Evolutionary conservation across 2,113 vertebrate species (phyloP), one percentile per base, ranked within the genome.

Genomic region (Rana temporaria): DNA sequence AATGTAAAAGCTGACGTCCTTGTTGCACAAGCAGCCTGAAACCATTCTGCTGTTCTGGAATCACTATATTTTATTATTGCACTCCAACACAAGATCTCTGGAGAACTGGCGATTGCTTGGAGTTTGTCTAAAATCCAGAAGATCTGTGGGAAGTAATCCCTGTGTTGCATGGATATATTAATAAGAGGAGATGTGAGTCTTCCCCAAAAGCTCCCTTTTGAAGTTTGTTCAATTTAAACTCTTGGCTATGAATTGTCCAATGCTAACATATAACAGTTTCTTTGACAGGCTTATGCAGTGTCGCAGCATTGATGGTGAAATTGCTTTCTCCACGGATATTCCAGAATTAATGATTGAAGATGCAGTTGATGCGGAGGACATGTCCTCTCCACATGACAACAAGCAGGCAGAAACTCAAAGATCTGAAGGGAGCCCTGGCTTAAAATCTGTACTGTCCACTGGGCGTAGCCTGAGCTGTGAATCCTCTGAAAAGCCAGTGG

Each of bases 271-370:
- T 84, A 53, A 59, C 86, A 78, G 53, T 84, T 85, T 85, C 74
- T 79, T 67, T 85, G 87, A 66, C 92, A 99, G 98, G 85, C 91
- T 99, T 85, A 95, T 99, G 88, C 97, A 96, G 85, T 98, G 92
- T 92, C 92, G 91, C 84, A 94, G 92, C 66, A 94, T 93, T 48
- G 95, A 96, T 64, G 96, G 96, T 74, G 93, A 97, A 88, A 92
- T 98, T 69, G 73, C 95, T 85, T 99, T 99, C 94, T 85, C 97
- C 90, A 98, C 96, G 0, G 95, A 97, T 89, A 97, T 99, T 85
- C 96, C 97, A 0, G 97, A 98, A 87, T 89, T 94, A 85, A 92
- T 95, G 82, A 90, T 98, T 48, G 95, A 97, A 80, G 96, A 99
- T 84, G 92, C 94, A 19, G 94, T 88, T 86, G 97, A 99, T 91